Conservation (phyloP, 2,888 invertebrate species). For the Phalera bucephala region DNA sequence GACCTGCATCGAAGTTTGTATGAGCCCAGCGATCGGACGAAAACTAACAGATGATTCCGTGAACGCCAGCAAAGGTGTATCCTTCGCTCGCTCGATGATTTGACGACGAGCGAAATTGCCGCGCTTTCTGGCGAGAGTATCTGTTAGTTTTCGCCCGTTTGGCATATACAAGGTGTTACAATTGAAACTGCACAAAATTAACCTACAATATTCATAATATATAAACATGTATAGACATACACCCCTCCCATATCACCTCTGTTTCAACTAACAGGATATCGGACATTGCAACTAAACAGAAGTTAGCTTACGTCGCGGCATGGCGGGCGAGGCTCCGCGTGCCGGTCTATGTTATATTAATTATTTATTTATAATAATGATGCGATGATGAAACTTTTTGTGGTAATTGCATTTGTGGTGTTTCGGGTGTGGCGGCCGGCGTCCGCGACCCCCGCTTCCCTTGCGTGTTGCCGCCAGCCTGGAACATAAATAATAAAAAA, state of each 20-base stretch:
- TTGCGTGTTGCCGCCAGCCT: conserved; percentile 62
- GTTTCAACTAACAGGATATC: conserved; percentile 52
- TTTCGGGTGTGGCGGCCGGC: conserved; percentile 55
- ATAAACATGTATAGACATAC: conserved; percentile 79
- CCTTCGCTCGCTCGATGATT: no score
- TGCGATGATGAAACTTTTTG: conserved; percentile 65
- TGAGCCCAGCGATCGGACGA: no score
- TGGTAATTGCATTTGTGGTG: conserved; percentile 69
- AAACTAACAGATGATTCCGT: no score
- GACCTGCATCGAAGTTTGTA: conserved; percentile 39
- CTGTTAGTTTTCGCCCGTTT: no score
- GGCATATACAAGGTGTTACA: conserved; percentile 6
- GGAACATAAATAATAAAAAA: conserved; percentile 20
- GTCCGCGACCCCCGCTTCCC: conserved; percentile 43
- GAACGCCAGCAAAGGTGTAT: no score
- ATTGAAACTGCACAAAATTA: conserved; percentile 77
- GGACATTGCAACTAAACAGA: conserved; percentile 69
- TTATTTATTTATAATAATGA: conserved; percentile 48
- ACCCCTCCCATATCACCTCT: conserved; percentile 66
- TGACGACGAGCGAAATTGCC: no score
- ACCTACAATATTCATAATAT: conserved; percentile 79
- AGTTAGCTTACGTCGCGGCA: conserved; percentile 55
- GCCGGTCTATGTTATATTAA: conserved; percentile 31
- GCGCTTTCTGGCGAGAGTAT: no score
- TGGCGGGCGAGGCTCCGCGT: conserved; percentile 20